phyloP scores from a whole-genome alignment of 2,888 invertebrate species.

The Xanthorhoe designata region DNA sequence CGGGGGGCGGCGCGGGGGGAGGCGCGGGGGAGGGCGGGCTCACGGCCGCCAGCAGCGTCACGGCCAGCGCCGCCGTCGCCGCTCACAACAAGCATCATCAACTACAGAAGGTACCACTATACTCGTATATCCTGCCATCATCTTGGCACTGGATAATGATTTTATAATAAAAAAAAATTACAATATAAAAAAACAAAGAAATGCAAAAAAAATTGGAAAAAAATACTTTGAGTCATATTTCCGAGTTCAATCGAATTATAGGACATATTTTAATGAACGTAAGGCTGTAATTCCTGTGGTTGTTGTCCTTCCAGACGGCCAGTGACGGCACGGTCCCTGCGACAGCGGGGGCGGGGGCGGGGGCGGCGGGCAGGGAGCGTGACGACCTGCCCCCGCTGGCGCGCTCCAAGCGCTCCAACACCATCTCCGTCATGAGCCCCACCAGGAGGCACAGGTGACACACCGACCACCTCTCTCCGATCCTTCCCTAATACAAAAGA shows the following conservation, averaged over 20 bases:
- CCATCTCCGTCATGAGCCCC: constrained; percentile 95
- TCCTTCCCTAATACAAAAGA: no score
- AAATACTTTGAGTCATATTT: no score
- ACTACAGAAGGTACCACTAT: constrained; percentile 64
- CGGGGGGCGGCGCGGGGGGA: constrained; percentile 53
- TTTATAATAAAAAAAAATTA: no score
- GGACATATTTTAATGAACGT: no score
- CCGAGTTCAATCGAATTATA: no score
- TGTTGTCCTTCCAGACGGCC: constrained; percentile 67
- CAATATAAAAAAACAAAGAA: no score
- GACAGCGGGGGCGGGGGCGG: constrained; percentile 42
- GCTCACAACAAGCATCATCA: constrained; percentile 60
- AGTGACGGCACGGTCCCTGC: constrained; percentile 72
- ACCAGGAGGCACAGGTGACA: constrained; percentile 75
- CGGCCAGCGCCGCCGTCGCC: constrained; percentile 42
- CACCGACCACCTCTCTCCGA: background rate
- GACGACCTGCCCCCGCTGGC: constrained; percentile 85
- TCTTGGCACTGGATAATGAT: no score
- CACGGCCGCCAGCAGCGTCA: constrained; percentile 60
- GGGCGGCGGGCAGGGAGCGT: constrained; percentile 47
- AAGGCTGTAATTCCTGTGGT: no score
- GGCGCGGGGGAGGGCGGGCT: constrained; percentile 48
- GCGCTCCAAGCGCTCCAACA: constrained; percentile 88
- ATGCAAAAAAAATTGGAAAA: no score
- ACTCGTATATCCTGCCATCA: no score